Percentiles rank a stretch among this genome's conserved stretches.
Evolutionary conservation across 2,888 invertebrate species (phyloP).

Genomic region (Dasypogon diadema): DNA sequence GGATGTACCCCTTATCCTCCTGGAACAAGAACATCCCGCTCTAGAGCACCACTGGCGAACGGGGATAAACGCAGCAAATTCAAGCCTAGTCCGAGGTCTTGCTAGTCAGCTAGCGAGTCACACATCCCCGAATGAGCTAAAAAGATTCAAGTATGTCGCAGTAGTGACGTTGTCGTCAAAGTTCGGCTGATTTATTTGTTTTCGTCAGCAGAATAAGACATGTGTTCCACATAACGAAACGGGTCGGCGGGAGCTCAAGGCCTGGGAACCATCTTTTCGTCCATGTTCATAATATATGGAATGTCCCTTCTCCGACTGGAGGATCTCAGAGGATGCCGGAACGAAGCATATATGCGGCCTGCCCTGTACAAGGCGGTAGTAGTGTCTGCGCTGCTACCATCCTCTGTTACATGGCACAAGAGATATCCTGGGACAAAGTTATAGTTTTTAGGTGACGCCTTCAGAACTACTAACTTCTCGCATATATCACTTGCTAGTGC

Average conservation of each 20-base stretch:
- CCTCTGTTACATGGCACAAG: conserved; percentile 43
- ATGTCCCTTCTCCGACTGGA: conserved; percentile 45
- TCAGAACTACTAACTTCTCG: conserved; percentile 57
- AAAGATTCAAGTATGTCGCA: conserved; percentile 45
- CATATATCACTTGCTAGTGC: conserved; percentile 57
- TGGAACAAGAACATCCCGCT: neutral
- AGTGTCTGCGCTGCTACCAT: neutral
- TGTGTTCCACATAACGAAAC: conserved; percentile 49
- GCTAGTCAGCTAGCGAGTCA: too few species aligned
- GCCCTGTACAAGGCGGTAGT: conserved; percentile 14
- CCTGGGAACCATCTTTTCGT: conserved; percentile 14
- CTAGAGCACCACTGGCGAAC: neutral
- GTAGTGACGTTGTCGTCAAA: conserved; percentile 55
- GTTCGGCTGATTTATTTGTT: conserved; percentile 57
- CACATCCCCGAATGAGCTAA: neutral
- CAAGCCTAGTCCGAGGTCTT: too few species aligned
- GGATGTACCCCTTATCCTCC: too few species aligned
- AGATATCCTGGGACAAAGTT: conserved; percentile 56
- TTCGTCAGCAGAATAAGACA: conserved; percentile 57
- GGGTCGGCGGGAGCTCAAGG: neutral
- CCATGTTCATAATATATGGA: conserved; percentile 42
- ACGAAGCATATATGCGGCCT: conserved; percentile 33
- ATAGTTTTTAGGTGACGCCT: conserved; percentile 58
- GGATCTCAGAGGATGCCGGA: conserved; percentile 42
- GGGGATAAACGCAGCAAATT: neutral